Conservation (phyloP, 2,888 invertebrate species). For the Xestia c-nigrum region DNA sequence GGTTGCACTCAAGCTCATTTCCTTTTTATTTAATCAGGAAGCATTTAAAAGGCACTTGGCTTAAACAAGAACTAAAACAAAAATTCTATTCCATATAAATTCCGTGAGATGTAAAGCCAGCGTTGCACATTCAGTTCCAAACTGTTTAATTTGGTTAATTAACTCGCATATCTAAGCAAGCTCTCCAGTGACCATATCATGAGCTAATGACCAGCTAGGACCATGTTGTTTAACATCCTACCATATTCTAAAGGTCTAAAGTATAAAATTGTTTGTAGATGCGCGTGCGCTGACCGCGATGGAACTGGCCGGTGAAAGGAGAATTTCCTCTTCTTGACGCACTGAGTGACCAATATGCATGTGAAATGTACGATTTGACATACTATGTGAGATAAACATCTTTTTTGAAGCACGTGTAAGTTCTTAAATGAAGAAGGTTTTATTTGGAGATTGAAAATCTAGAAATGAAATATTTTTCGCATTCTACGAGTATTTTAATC, state of each 20-base stretch:
- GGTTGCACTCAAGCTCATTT: background rate
- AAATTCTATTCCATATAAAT: slow-evolving; percentile 24
- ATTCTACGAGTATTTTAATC: background rate
- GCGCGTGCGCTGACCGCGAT: slow-evolving; percentile 66
- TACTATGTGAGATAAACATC: slow-evolving; percentile 47
- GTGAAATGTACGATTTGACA: slow-evolving; percentile 50
- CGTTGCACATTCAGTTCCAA: slow-evolving; percentile 52
- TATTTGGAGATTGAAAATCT: background rate
- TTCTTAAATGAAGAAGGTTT: background rate
- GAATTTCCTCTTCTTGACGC: slow-evolving; percentile 65
- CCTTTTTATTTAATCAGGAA: background rate
- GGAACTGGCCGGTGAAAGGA: slow-evolving; percentile 74
- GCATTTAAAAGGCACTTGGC: background rate
- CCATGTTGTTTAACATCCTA: slow-evolving; percentile 15
- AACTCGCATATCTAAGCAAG: slow-evolving; percentile 46
- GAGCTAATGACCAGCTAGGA: slow-evolving; percentile 51
- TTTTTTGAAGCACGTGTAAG: slow-evolving; percentile 14
- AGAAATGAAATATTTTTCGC: background rate
- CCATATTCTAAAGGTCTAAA: slow-evolving; percentile 2
- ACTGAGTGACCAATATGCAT: slow-evolving; percentile 54
- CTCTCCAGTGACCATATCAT: slow-evolving; percentile 55
- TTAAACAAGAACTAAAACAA: too few species aligned
- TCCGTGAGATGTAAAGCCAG: slow-evolving; percentile 24
- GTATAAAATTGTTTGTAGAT: slow-evolving; percentile 17
- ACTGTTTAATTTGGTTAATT: slow-evolving; percentile 62